These are phyloP conservation scores for Drosophila niveifrons DNA, from an alignment of 2,888 invertebrate species.

Conservation along the genomic window DNA sequence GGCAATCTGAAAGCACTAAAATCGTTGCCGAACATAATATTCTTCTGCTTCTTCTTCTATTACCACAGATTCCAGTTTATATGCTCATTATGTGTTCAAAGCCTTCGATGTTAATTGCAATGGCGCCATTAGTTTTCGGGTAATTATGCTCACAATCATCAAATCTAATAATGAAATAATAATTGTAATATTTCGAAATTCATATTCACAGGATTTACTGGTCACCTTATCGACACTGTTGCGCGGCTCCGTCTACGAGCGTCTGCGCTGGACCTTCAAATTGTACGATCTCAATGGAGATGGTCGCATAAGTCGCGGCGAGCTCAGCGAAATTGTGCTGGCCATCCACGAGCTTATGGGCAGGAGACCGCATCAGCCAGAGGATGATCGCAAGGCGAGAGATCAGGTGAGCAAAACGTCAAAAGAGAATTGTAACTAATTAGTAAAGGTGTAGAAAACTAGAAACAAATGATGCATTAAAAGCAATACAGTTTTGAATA, in stretches of 20 bases:
- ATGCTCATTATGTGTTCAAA: constrained; percentile 99
- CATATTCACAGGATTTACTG: constrained; percentile 91
- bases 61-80: constrained; percentile 94
- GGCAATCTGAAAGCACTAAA: constrained; percentile 17
- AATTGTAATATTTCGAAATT: not conserved
- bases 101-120: constrained; percentile 99
- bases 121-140: constrained; percentile 98
- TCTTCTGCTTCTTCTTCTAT: constrained; percentile 45
- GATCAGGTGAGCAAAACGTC: constrained; percentile 88
- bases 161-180: not conserved
- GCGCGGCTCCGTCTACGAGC: constrained; percentile 96
- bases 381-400: constrained; percentile 93
- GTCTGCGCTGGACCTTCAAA: constrained; percentile 98
- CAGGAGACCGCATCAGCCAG: constrained; percentile 90
- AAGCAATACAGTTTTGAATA: no score
- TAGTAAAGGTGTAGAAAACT: no score
- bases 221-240: constrained; percentile 96
- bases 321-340: constrained; percentile 94
- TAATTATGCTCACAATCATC: constrained; percentile 86
- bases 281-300: constrained; percentile 98
- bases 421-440: no score
- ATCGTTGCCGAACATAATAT: not conserved
- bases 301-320: constrained; percentile 96
- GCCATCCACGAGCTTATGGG: constrained; percentile 97
- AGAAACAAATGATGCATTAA: no score